Evolutionary conservation across 1,140 invertebrate species (phyloP), one percentile per base, ranked within the genome.

Genomic region (Leptopilina boulardi): DNA sequence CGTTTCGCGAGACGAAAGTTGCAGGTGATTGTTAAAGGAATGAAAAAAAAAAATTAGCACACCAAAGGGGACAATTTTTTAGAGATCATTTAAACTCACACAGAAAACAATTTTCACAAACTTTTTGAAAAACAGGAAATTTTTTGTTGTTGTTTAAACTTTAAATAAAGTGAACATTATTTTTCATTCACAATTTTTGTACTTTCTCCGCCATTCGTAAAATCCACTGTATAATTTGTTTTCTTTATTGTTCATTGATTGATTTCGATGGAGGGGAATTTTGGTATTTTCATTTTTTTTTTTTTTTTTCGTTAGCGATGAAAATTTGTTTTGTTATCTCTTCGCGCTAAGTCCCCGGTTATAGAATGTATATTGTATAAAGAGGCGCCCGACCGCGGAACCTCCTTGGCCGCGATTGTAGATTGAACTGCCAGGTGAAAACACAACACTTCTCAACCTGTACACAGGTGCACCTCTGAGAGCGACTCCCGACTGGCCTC

Each of bases 401-500:
- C 87, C 84, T 86, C 83, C 85, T 79, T 82, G 85, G 80, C 85
- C 87, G 86, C 87, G 87, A 88, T 88, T 87, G 84, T 77, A 81
- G 85, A 79, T 83, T 83, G 79, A 86, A 89, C 89, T 90, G 86
- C 87, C 88, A 89, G 88, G 87, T 90, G 89, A 89, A 91, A 90
- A 90, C 83, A 86, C 87, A 87, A 89, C 89, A 89, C 86, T 84
- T 88, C 83, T 82, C 81, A 84, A 81, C 83, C 82, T 83, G 83
- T n/a, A n/a, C 82, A 90, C 89, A 89, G 87, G 89, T 91, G 88
- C 87, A 90, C 81, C 78, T 80, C 34, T 38, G 2, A 38, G 76
- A 81, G n/a, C n/a, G 84, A 83, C 86, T 79, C 82, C 78, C 83
- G 83, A 80, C 80, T 71, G 81, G 71, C 19, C 70, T 72, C 42